Evolutionary conservation across 2,888 invertebrate genomes (phyloP).

Genomic region (Scaptomyza polygonia): DNA sequence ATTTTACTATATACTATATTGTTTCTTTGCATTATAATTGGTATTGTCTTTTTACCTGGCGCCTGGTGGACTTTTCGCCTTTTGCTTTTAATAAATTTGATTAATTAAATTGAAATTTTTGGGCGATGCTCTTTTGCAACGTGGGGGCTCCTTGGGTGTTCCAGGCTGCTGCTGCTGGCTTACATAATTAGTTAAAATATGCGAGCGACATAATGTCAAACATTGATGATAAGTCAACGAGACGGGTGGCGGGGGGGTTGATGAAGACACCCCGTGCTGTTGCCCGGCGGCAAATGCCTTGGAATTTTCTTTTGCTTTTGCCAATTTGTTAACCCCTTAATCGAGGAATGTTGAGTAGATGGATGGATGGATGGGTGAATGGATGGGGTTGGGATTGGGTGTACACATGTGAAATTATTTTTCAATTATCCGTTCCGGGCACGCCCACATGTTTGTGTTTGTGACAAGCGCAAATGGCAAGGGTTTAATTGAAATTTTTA

Average conservation of each 20-base stretch:
- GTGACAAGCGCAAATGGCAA: conserved; percentile 44
- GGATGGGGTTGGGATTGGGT: neutral
- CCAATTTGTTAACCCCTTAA: conserved; percentile 42
- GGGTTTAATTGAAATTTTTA: conserved; percentile 26
- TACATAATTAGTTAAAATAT: conserved; percentile 74
- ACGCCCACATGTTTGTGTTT: conserved; percentile 60
- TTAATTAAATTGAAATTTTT: conserved; percentile 63
- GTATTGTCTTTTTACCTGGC: conserved; percentile 9
- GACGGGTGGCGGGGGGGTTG: neutral
- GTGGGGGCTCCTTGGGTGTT: neutral
- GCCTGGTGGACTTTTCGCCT: conserved; percentile 2
- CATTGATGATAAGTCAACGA: conserved; percentile 11
- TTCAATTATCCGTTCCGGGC: conserved; percentile 72
- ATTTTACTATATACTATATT: neutral
- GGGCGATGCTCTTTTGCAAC: conserved; percentile 38
- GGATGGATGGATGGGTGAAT: conserved; percentile 8
- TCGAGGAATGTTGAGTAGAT: conserved; percentile 8
- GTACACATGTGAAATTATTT: conserved; percentile 70
- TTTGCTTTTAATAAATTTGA: conserved; percentile 65
- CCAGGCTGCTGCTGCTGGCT: conserved; percentile 16
- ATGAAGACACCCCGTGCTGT: conserved; percentile 20
- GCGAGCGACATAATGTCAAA: conserved; percentile 51
- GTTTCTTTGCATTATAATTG: neutral
- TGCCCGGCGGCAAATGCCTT: conserved; percentile 31
- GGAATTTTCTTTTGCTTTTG: conserved; percentile 47